A percentile compares a stretch with the other conserved stretches of the same genome.
phyloP scores from a whole-genome alignment of 2,113 vertebrate species.

The Panthera leo region DNA sequence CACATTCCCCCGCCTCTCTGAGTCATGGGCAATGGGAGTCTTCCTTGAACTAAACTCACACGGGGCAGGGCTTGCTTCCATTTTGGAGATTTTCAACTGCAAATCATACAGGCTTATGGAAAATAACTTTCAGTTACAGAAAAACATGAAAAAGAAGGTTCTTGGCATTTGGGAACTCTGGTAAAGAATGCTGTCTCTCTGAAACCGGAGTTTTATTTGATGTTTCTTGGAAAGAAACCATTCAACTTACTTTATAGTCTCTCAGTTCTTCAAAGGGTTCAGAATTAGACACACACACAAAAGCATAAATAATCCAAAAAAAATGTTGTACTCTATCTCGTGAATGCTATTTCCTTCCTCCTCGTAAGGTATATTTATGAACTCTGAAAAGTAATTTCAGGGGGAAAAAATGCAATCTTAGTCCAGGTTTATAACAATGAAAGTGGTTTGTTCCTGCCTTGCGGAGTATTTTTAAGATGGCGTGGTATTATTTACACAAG shows the following conservation, averaged over 20 bases:
- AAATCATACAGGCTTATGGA: not conserved
- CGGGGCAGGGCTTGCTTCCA: not conserved
- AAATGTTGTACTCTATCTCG: not conserved
- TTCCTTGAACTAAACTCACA: rapidly evolving
- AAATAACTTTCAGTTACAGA: not conserved
- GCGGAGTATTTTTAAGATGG: not conserved
- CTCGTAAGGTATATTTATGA: not conserved
- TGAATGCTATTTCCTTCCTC: not conserved
- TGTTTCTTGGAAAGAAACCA: constrained; percentile 53
- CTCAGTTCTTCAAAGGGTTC: constrained; percentile 50
- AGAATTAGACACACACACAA: not conserved
- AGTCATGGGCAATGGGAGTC: not conserved
- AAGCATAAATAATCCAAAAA: not conserved
- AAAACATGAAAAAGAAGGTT: not conserved
- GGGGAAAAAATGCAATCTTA: not conserved
- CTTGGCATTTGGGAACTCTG: not conserved
- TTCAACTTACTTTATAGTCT: constrained; percentile 33
- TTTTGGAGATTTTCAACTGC: not conserved
- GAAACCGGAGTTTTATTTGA: constrained; percentile 43
- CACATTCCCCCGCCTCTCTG: not conserved
- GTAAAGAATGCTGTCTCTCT: constrained; percentile 19
- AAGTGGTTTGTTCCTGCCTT: not conserved
- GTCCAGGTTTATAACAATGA: not conserved
- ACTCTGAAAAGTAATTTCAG: not conserved
- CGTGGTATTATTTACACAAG: not conserved